Percentiles rank a stretch among this genome's conserved stretches.
These are phyloP conservation scores for Gallinago media DNA, from an alignment of 2,113 vertebrate genomes.

Conservation along the genomic window DNA sequence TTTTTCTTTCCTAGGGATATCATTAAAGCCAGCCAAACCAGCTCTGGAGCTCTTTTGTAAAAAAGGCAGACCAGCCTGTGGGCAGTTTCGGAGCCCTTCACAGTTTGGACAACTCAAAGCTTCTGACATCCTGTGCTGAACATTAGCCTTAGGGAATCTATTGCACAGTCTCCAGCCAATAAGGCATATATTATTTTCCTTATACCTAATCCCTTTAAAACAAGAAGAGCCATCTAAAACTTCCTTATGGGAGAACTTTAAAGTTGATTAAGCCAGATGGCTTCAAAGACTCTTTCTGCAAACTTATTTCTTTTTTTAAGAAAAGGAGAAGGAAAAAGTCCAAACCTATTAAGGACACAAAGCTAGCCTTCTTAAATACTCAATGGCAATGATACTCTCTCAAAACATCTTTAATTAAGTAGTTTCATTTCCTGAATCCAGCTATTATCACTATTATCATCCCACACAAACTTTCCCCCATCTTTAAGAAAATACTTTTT, in stretches of 20 bases:
- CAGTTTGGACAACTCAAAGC: background rate
- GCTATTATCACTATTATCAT: background rate
- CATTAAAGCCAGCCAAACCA: background rate
- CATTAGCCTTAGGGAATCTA: background rate
- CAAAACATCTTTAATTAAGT: background rate
- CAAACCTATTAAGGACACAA: background rate
- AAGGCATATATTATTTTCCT: background rate
- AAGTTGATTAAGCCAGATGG: background rate
- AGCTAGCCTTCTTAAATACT: background rate
- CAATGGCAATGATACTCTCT: background rate
- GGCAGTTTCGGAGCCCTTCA: background rate
- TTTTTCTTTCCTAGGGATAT: background rate
- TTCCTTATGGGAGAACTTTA: background rate
- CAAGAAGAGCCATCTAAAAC: background rate
- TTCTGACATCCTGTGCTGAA: background rate
- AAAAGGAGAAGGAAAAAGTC: background rate
- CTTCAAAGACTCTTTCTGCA: background rate
- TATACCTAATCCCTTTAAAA: background rate
- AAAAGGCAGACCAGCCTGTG: background rate
- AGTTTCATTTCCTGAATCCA: background rate
- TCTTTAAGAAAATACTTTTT: background rate
- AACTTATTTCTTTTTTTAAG: background rate
- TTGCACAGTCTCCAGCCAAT: background rate
- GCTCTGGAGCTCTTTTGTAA: background rate
- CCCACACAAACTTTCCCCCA: background rate